Evolutionary conservation across 37 sponge, comb jelly and placozoan genomes (phyloP).

Genomic region (Spongilla lacustris): DNA sequence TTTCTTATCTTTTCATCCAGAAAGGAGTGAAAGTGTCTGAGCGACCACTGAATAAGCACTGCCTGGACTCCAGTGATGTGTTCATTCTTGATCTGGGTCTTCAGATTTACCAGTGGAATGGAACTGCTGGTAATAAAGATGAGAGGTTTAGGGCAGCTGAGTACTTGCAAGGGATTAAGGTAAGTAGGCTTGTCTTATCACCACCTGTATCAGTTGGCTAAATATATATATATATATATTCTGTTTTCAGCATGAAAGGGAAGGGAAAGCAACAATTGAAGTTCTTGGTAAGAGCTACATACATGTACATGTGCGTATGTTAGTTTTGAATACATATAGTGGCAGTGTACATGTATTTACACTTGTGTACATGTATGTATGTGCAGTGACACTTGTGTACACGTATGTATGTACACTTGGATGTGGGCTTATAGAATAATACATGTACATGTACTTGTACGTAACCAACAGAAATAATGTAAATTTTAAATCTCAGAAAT

Average conservation of each 20-base stretch:
- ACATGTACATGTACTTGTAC: too few species aligned
- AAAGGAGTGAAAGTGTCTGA: slow-evolving; percentile 49
- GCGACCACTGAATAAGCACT: slow-evolving; percentile 50
- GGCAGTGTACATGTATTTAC: too few species aligned
- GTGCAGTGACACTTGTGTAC: too few species aligned
- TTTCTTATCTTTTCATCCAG: background rate
- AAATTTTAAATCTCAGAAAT: too few species aligned
- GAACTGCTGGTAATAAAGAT: slow-evolving; percentile 81
- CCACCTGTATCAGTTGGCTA: too few species aligned
- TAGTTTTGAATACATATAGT: too few species aligned
- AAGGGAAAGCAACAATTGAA: slow-evolving; percentile 73
- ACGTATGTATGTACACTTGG: too few species aligned
- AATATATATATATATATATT: too few species aligned
- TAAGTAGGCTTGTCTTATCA: too few species aligned
- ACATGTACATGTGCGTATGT: background rate
- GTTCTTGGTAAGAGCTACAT: slow-evolving; percentile 50
- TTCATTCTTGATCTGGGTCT: slow-evolving; percentile 85
- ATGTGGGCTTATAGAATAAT: too few species aligned
- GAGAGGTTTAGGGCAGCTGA: slow-evolving; percentile 79
- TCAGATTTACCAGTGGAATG: slow-evolving; percentile 82
- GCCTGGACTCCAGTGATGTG: slow-evolving; percentile 78
- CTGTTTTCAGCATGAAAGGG: slow-evolving; percentile 58
- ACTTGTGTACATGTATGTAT: too few species aligned
- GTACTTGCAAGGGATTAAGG: slow-evolving; percentile 64
- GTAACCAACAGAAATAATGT: too few species aligned